Base-by-base conservation (phyloP, 1,140 invertebrate genomes). In the Calliopsis andreniformis region DNA sequence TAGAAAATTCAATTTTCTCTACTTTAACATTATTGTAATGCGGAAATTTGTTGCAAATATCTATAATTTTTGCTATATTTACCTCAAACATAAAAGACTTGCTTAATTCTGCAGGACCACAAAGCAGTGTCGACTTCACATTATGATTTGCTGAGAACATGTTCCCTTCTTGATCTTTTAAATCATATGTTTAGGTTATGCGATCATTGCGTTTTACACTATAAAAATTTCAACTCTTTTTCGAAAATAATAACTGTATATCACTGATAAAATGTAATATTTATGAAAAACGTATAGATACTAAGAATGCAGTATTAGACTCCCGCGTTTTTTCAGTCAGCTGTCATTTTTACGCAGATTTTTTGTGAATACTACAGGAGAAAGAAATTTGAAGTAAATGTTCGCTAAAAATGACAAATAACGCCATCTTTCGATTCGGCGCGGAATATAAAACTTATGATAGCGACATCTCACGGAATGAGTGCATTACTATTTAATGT, bases 61-160 rank as follows among this genome's bases (percentile, higher is more conserved):
- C n/a, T 10, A 25, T 23, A 30, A 18, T 1, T 7, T 23, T 6
- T 35, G 32, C 12, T 66, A 0, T 14, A 7, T 39, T 75, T 84
- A 91, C 90, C 87, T 91, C 89, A 47, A 90, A 91, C 42, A 89
- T 81, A 23, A 91, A 86, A 16, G 85, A 78, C 63, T 87, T 87
- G n/a, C 84, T 86, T 25, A 85, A 14, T 45, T 87, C 77, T 23
- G 39, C 25, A 3, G 87, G 72, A 0, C 90, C 90, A 51, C 68
- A 85, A 1, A 90, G 75, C 32, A 91, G 72, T 2, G 84, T 87
- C 23, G 87, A 69, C 30, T 77, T 82, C 12, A 87, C 73, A 59
- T 62, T 73, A 18, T 56, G n/a, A 30, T 61, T 80, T 5, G 12
- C 4, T 12, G 49, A 16, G 20, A 83, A 79, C 82, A 83, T 83